These are phyloP conservation scores for Laupala kohalensis DNA, from an alignment of 1,140 invertebrate species.

Conservation along the genomic window DNA sequence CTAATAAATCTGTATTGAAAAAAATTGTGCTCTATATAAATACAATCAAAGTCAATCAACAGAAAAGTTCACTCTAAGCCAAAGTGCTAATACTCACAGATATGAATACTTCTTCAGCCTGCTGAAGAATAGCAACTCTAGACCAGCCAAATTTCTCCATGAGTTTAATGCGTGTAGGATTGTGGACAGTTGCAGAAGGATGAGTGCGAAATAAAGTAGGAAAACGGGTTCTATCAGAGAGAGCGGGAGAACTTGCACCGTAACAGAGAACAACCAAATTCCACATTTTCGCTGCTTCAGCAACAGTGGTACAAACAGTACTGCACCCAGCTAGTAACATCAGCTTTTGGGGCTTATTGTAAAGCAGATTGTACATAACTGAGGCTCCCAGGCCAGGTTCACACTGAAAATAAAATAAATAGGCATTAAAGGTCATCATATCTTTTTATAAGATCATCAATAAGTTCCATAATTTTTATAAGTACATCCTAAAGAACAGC, in stretches of 20 bases:
- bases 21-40: no score
- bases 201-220: constrained; percentile 97
- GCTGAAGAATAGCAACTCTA: constrained; percentile 89
- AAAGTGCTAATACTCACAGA: constrained; percentile 50
- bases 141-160: constrained; percentile 97
- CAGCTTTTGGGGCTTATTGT: constrained; percentile 89
- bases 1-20: no score
- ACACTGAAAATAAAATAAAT: constrained; percentile 59
- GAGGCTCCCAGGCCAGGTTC: constrained; percentile 93
- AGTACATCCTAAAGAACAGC: no score
- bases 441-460: no score
- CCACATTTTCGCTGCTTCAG: constrained; percentile 99
- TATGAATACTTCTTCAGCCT: constrained; percentile 98
- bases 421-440: no score
- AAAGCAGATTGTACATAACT: constrained; percentile 96
- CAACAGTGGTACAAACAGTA: constrained; percentile 97
- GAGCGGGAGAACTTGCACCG: constrained; percentile 91
- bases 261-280: constrained; percentile 92
- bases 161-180: constrained; percentile 92
- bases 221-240: constrained; percentile 94
- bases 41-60: no score
- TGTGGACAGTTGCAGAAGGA: constrained; percentile 97
- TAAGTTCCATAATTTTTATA: no score
- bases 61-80: background rate
- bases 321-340: constrained; percentile 94